phyloP scores from a whole-genome alignment of 92 coral and sea anemone species.

The Hydrozoanthus gracilis region DNA sequence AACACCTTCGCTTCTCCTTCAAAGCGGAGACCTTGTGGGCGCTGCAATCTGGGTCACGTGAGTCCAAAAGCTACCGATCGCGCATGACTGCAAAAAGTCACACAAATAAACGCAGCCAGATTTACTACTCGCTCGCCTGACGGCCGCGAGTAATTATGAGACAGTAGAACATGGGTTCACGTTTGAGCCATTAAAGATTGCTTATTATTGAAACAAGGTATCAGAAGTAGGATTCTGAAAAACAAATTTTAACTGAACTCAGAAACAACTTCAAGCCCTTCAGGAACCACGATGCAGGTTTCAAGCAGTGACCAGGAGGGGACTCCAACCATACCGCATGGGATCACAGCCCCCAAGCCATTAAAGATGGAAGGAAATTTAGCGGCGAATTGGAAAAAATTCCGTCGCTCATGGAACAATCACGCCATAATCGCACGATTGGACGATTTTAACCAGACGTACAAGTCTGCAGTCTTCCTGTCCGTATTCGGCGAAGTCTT shows the following conservation, averaged over 20 bases:
- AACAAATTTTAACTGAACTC: background rate
- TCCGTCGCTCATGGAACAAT: slow-evolving; percentile 51
- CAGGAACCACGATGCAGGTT: background rate
- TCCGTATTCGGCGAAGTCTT: slow-evolving; percentile 51
- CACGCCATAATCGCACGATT: slow-evolving; percentile 49
- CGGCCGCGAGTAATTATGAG: no score
- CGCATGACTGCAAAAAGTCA: no score
- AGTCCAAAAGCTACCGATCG: no score
- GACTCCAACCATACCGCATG: slow-evolving; percentile 6
- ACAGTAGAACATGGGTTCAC: no score
- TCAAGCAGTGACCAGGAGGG: slow-evolving; percentile 1
- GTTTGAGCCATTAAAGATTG: no score
- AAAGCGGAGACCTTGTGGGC: no score
- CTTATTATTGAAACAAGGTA: background rate
- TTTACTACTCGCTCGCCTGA: no score
- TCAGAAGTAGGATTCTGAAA: background rate
- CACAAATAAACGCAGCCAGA: no score
- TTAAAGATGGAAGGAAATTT: slow-evolving; percentile 48
- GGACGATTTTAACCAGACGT: slow-evolving; percentile 33
- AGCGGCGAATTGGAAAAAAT: slow-evolving; percentile 49
- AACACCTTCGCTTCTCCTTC: no score
- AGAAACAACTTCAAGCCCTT: background rate
- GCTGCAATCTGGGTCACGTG: no score
- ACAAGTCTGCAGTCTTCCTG: slow-evolving; percentile 50
- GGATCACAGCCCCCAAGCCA: slow-evolving; percentile 39